Percentiles rank a stretch among this genome's conserved stretches.
Conservation (phyloP, 2,113 vertebrate genomes). For the Bostrychus sinensis region DNA sequence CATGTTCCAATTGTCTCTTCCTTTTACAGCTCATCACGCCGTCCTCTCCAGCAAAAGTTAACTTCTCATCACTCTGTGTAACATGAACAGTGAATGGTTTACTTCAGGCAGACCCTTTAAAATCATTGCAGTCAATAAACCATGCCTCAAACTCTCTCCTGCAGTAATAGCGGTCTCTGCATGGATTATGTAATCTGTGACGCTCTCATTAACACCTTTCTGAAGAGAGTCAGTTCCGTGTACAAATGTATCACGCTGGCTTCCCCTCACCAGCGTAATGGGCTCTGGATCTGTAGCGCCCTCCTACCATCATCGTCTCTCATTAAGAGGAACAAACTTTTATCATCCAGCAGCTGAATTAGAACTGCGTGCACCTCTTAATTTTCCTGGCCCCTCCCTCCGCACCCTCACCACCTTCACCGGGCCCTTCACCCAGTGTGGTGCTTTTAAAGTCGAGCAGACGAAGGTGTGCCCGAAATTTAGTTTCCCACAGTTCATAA, state of each 20-base stretch:
- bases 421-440: constrained; percentile 84
- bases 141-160: constrained; percentile 5
- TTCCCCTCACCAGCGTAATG: constrained; percentile 27
- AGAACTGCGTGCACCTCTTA: constrained; percentile 16
- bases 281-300: constrained; percentile 10
- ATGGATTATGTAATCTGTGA: constrained; percentile 15
- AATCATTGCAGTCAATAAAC: too few species aligned
- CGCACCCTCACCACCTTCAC: constrained; percentile 96
- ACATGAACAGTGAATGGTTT: too few species aligned
- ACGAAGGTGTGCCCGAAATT: too few species aligned
- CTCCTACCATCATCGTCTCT: constrained; percentile 25
- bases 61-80: too few species aligned
- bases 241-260: constrained; percentile 18
- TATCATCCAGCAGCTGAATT: too few species aligned
- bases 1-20: background rate
- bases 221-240: constrained; percentile 6
- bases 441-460: too few species aligned
- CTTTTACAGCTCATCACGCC: background rate
- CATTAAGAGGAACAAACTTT: constrained; percentile 12
- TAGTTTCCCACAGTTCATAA: too few species aligned
- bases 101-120: too few species aligned
- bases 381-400: constrained; percentile 51
- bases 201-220: constrained; percentile 6
- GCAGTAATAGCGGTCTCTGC: constrained; percentile 19
- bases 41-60: background rate